Conservation (phyloP, 2,888 invertebrate genomes). For the Galerucella calmariensis region DNA sequence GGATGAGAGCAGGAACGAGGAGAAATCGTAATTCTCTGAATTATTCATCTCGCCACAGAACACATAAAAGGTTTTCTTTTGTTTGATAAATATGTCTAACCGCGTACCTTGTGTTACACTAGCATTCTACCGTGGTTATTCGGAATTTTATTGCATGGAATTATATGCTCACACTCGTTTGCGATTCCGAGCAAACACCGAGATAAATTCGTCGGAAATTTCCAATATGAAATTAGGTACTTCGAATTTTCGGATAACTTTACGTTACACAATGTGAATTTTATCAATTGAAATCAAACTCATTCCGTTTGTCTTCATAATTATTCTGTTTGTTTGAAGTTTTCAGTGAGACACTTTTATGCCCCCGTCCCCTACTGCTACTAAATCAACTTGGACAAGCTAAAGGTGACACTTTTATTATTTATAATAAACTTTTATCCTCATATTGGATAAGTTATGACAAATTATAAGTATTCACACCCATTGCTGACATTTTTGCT, state of each 20-base stretch:
- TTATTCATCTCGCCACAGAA: conserved; percentile 55
- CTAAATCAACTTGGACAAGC: too few relatives aligned
- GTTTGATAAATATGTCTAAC: conserved; percentile 51
- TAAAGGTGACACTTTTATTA: too few relatives aligned
- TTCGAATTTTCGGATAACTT: neutral
- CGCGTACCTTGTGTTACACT: conserved; percentile 32
- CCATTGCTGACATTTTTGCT: too few relatives aligned
- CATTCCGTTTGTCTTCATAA: too few relatives aligned
- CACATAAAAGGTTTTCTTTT: conserved; percentile 50
- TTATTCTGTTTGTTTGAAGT: too few relatives aligned
- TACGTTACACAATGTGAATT: neutral
- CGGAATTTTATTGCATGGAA: conserved; percentile 9
- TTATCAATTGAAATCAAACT: neutral
- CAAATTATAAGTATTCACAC: too few relatives aligned
- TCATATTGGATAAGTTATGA: too few relatives aligned
- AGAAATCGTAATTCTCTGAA: conserved; percentile 53
- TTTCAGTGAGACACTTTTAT: too few relatives aligned
- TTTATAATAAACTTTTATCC: too few relatives aligned
- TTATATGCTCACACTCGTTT: conserved; percentile 8
- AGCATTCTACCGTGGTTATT: conserved; percentile 11
- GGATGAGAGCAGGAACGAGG: conserved; percentile 16
- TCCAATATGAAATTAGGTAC: neutral
- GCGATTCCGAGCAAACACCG: neutral
- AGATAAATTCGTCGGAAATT: neutral
- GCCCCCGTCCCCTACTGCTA: too few relatives aligned